Conservation (phyloP, 2,888 invertebrate species). For the Drosophila borealis region DNA sequence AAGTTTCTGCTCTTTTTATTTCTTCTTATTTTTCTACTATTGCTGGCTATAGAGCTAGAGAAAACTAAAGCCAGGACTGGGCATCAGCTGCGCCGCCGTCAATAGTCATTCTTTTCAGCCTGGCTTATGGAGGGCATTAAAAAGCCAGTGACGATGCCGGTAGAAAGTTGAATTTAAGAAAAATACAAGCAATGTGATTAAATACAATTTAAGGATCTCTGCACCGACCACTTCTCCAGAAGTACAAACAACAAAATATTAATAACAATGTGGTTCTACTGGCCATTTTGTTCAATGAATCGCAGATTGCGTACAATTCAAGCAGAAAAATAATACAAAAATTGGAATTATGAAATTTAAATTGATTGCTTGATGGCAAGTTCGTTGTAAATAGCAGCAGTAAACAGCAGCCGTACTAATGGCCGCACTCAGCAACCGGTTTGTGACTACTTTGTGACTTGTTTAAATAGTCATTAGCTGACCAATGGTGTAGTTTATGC, state of each 20-base stretch:
- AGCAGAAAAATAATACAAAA: background rate
- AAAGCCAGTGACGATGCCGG: background rate
- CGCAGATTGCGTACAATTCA: background rate
- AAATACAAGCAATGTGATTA: background rate
- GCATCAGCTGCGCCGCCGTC: slow-evolving; percentile 33
- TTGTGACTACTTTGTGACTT: too few species aligned
- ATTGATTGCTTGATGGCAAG: background rate
- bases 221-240: too few species aligned
- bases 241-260: background rate
- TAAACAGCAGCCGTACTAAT: too few species aligned
- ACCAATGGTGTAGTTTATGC: too few species aligned
- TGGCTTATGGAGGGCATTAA: slow-evolving; percentile 13
- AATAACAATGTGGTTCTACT: background rate
- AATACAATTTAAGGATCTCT: background rate
- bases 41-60: slow-evolving; percentile 21
- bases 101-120: slow-evolving; percentile 32
- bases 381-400: background rate
- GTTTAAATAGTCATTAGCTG: too few species aligned
- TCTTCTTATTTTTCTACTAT: background rate
- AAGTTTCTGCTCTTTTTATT: background rate
- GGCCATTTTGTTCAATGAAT: background rate
- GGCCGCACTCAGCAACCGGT: too few species aligned
- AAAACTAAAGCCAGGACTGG: slow-evolving; percentile 20
- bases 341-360: background rate
- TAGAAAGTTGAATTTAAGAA: background rate